Base-by-base conservation (phyloP, 2,113 vertebrate genomes). In the Oncorhynchus gorbuscha region DNA sequence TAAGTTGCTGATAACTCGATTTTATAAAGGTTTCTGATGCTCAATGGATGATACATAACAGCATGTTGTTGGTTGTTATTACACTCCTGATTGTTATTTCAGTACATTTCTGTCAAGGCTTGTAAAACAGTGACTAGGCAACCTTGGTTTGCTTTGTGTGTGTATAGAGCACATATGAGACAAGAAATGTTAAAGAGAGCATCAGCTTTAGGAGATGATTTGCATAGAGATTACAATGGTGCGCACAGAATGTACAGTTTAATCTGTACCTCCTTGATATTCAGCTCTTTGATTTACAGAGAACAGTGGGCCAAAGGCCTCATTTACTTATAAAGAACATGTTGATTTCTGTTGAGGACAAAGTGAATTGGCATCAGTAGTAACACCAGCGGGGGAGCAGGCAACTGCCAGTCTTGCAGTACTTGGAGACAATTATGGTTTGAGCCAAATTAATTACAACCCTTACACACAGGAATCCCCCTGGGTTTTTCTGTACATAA, bases 81-180 rank as follows among this genome's bases (percentile, higher is more conserved):
- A 45, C 9, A 0, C 39, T 12, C 39, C 9, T 45, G 39, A 45
- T 45, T 2, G 39, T 45, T 45, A 45, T 45, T 45, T 12, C 39
- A 45, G 8, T 45, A 11, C 39, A 45, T 45, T 45, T 45, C 39
- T 45, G 9, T 45, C 39, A 45, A 45, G 39, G 9, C 39, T 45
- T 45, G 39, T 45, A 45, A 45, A 67, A 67, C 65, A 67, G 26
- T 67, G 65, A 14, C 65, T 67, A 67, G 16, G 65, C 65, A 67
- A 28, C 65, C 28, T 58, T 58, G 55, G 20, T 58, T 58, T 6
- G 55, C 55, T 20, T 20, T 18, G 9, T 45, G 39, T 45, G 39
- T 12, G 39, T 45, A 45, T 11, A 45, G 39, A 45, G 39, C 8
- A 45, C 8, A 45, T 9, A 45, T 45, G 39, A 45, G 39, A 11